These are phyloP conservation scores for Gymnocephalus cernua DNA, from an alignment of 2,113 vertebrate species.

Conservation along the genomic window DNA sequence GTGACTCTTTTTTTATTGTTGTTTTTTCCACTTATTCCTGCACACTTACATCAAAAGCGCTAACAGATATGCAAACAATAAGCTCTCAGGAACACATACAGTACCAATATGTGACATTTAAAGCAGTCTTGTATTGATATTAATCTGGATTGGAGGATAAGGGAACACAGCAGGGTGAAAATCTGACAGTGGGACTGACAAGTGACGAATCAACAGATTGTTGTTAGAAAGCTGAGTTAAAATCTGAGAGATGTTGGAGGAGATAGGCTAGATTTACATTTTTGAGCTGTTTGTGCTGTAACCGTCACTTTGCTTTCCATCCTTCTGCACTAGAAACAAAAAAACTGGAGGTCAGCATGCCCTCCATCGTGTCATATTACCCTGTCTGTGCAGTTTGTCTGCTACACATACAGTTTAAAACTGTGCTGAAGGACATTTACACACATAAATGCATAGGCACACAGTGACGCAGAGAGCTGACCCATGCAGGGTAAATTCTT, in stretches of 20 bases:
- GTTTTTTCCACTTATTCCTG: neutral
- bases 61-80: neutral
- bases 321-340: neutral
- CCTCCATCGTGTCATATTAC: conserved; percentile 44
- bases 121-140: conserved; percentile 15
- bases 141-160: conserved; percentile 42
- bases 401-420: neutral
- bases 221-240: conserved; percentile 21
- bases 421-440: conserved; percentile 9
- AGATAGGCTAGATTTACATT: neutral
- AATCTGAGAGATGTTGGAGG: neutral
- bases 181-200: neutral
- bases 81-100: neutral
- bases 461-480: conserved; percentile 48
- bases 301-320: conserved; percentile 15
- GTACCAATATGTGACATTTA: neutral
- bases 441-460: conserved; percentile 2
- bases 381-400: conserved; percentile 26
- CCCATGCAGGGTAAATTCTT: conserved; percentile 46
- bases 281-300: neutral
- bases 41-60: neutral
- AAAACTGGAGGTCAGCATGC: conserved; percentile 30
- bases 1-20: neutral
- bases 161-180: neutral
- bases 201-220: neutral